phyloP scores from a whole-genome alignment of 2,113 vertebrate species.

The Telmatochromis sp. region DNA sequence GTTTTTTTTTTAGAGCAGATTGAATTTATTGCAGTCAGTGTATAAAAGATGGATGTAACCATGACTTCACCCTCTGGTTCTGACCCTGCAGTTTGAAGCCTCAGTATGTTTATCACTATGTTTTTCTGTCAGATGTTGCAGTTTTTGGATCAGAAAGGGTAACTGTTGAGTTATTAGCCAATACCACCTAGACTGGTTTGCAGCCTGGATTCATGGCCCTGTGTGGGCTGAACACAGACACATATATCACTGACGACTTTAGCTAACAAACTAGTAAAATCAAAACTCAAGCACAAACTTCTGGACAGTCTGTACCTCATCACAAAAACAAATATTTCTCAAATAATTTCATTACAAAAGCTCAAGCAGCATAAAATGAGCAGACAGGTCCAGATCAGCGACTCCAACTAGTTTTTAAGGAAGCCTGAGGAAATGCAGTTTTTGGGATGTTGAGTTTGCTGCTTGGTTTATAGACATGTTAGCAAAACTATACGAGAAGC shows the following conservation, averaged over 20 bases:
- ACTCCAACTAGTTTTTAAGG: not conserved
- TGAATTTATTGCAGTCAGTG: not conserved
- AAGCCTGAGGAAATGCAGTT: not conserved
- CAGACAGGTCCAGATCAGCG: not conserved
- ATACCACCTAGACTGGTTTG: not conserved
- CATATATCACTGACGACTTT: not conserved
- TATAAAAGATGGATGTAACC: not conserved
- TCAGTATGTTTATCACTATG: not conserved
- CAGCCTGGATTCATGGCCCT: not conserved
- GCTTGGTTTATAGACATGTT: not conserved
- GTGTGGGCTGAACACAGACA: not conserved
- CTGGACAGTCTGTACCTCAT: not conserved
- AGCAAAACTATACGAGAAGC: not conserved
- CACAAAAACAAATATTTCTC: not conserved
- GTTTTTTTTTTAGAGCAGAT: not conserved
- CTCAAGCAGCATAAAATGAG: not conserved
- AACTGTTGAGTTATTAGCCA: not conserved
- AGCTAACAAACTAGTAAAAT: not conserved
- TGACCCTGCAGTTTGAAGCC: not conserved
- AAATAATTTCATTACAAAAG: not conserved
- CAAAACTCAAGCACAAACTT: not conserved
- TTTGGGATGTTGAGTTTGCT: not conserved
- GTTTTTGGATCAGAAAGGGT: not conserved
- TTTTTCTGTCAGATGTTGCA: not conserved
- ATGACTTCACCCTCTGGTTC: not conserved